Percentiles rank a stretch among this genome's conserved stretches.
Conservation (phyloP, 2,888 invertebrate species). For the Eristalis tenax region DNA sequence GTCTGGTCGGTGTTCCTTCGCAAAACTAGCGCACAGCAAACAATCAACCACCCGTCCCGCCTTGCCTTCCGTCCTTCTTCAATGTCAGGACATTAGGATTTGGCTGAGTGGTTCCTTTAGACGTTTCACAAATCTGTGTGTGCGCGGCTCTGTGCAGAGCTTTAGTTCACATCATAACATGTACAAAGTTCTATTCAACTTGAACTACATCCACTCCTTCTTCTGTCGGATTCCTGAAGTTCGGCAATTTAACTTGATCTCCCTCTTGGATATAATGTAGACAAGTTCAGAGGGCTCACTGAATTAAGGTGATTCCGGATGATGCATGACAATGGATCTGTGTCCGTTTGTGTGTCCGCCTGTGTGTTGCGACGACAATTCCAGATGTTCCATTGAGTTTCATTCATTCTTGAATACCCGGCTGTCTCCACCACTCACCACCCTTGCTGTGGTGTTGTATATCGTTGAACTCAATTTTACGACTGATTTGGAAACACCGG, state of each 20-base stretch:
- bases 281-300: background rate
- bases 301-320: background rate
- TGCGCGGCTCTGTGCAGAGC: background rate
- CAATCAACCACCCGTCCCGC: background rate
- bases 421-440: background rate
- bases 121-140: background rate
- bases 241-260: background rate
- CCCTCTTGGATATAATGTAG: background rate
- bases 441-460: background rate
- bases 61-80: too few relatives aligned
- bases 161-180: conserved; percentile 38
- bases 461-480: background rate
- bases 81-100: background rate
- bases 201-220: background rate
- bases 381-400: background rate
- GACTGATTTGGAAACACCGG: background rate
- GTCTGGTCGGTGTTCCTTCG: conserved; percentile 15
- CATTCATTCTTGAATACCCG: background rate
- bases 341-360: background rate
- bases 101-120: background rate
- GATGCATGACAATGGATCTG: background rate
- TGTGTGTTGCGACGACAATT: background rate
- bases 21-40: conserved; percentile 5
- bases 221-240: background rate
- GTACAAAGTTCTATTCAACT: conserved; percentile 17